These are phyloP conservation scores for Lethenteron camtschaticum DNA, from an alignment of 2,113 vertebrate species.

Conservation along the genomic window DNA sequence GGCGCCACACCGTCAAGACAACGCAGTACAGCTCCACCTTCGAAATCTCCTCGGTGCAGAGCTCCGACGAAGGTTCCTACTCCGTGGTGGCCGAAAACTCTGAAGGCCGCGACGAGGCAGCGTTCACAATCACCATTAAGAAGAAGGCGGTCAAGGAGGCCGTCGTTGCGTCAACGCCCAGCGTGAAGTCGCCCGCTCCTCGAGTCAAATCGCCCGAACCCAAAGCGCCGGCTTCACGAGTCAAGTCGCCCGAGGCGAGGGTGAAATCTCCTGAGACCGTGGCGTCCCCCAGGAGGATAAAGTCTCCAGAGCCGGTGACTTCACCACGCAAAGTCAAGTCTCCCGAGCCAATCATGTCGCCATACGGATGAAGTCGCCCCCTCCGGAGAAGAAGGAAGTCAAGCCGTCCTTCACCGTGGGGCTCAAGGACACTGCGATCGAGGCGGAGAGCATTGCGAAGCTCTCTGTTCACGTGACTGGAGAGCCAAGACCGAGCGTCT, in stretches of 20 bases:
- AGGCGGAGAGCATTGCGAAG: conserved; percentile 21
- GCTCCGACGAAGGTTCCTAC: conserved; percentile 71
- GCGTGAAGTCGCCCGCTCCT: conserved; percentile 45
- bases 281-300: conserved; percentile 27
- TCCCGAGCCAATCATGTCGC: background rate
- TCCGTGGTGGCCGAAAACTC: conserved; percentile 56
- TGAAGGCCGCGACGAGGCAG: conserved; percentile 54
- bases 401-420: conserved; percentile 24
- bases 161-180: conserved; percentile 31
- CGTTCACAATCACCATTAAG: conserved; percentile 57
- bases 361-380: background rate
- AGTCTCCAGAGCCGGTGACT: background rate
- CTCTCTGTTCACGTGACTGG: conserved; percentile 23
- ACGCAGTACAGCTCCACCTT: conserved; percentile 52
- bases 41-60: conserved; percentile 52
- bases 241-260: conserved; percentile 39
- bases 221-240: conserved; percentile 2
- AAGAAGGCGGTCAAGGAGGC: conserved; percentile 38
- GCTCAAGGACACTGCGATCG: conserved; percentile 25
- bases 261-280: conserved; percentile 49
- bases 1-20: conserved; percentile 41
- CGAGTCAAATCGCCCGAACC: conserved; percentile 43
- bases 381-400: conserved; percentile 13
- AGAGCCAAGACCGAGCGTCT: conserved; percentile 23
- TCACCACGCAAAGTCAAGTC: background rate